Percentiles rank a stretch among this genome's conserved stretches.
phyloP scores from a whole-genome alignment of 2,888 invertebrate genomes.

The Drosophila suboccidentalis region DNA sequence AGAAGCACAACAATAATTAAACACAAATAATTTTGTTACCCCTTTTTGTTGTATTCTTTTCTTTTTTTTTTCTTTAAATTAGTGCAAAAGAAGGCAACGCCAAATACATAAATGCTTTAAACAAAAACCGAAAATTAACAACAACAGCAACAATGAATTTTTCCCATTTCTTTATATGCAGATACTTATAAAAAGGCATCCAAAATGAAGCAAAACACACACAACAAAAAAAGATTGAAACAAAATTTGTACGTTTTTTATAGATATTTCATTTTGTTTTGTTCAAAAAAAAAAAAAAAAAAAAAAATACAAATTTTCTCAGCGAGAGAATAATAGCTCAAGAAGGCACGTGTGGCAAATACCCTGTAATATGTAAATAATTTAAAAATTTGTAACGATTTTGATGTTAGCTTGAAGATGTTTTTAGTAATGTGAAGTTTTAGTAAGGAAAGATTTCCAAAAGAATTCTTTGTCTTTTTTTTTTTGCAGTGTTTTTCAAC shows the following conservation, averaged over 20 bases:
- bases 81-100: conserved; percentile 26
- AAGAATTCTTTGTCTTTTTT: not conserved
- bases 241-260: conserved; percentile 34
- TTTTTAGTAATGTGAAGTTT: too few relatives aligned
- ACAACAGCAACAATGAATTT: conserved; percentile 5
- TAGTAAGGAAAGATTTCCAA: not conserved
- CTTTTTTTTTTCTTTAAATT: conserved; percentile 23
- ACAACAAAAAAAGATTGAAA: conserved; percentile 22
- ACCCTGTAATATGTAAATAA: conserved; percentile 6
- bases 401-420: not conserved
- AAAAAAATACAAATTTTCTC: too few relatives aligned
- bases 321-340: not conserved
- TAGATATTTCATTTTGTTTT: conserved; percentile 45
- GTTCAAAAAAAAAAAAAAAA: conserved; percentile 9
- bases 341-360: not conserved
- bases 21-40: conserved; percentile 32
- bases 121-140: conserved; percentile 14
- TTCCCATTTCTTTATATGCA: conserved; percentile 32
- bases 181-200: conserved; percentile 12
- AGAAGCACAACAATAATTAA: conserved; percentile 19
- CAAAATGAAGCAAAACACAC: conserved; percentile 21
- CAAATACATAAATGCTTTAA: conserved; percentile 20
- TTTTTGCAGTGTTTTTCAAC: not conserved
- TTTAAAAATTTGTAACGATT: not conserved
- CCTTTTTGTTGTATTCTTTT: not conserved